phyloP scores from a whole-genome alignment of 2,113 vertebrate species.

The Trinectes maculatus region DNA sequence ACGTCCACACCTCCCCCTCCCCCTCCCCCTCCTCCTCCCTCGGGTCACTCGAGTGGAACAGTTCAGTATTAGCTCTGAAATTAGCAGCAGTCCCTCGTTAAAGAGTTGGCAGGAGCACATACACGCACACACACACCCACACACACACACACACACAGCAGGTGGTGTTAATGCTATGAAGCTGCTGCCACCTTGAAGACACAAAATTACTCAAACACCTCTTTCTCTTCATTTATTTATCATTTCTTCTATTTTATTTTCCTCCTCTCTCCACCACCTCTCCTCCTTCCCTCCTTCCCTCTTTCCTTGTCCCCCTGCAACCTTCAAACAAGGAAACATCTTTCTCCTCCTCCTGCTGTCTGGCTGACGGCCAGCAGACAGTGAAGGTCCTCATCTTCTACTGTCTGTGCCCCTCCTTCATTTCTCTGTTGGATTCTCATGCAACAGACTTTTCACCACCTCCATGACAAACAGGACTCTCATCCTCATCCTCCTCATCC shows the following conservation, averaged over 20 bases:
- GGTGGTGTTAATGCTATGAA: slow-evolving; percentile 85
- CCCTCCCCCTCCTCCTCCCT: slow-evolving; percentile 84
- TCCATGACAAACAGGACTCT: no score
- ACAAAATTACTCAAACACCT: slow-evolving; percentile 80
- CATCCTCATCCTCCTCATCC: neutral
- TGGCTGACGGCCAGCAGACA: slow-evolving; percentile 51
- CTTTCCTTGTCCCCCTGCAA: slow-evolving; percentile 47
- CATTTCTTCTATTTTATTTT: slow-evolving; percentile 25
- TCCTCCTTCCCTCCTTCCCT: neutral
- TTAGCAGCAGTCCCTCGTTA: slow-evolving; percentile 94
- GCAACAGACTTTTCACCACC: no score
- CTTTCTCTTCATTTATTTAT: slow-evolving; percentile 52
- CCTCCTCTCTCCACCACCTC: neutral
- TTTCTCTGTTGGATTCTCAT: no score
- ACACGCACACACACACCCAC: neutral
- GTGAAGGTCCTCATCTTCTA: slow-evolving; percentile 1
- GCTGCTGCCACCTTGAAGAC: slow-evolving; percentile 82
- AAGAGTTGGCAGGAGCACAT: slow-evolving; percentile 85
- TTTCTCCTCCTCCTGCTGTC: slow-evolving; percentile 5
- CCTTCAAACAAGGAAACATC: slow-evolving; percentile 55
- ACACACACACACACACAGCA: neutral
- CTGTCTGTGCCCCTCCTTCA: neutral
- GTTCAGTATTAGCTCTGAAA: slow-evolving; percentile 97
- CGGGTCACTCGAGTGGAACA: slow-evolving; percentile 90
- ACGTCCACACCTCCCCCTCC: slow-evolving; percentile 71